These are phyloP conservation scores for Parnassius smintheus DNA, from an alignment of 2,888 invertebrate genomes.

Conservation along the genomic window DNA sequence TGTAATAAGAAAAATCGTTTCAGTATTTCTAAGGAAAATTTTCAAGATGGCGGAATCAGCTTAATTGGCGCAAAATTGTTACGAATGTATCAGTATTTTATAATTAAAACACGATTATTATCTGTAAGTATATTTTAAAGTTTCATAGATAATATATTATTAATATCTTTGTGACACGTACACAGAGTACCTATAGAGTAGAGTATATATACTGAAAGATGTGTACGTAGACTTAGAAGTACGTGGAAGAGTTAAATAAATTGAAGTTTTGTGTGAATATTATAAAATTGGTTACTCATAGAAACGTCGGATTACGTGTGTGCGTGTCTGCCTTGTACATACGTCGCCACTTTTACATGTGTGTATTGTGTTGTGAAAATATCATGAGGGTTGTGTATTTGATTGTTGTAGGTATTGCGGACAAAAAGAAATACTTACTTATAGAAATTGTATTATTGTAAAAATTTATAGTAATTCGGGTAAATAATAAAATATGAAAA, in stretches of 20 bases:
- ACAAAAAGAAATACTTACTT: too few relatives aligned
- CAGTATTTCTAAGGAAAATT: background rate
- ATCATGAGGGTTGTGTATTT: constrained; percentile 13
- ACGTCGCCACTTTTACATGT: constrained; percentile 35
- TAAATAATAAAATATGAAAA: too few relatives aligned
- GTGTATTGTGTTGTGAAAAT: constrained; percentile 12
- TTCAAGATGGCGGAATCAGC: constrained; percentile 1
- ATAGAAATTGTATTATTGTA: too few relatives aligned
- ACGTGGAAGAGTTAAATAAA: constrained; percentile 15
- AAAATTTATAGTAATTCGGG: too few relatives aligned
- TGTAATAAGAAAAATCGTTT: background rate
- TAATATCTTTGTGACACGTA: too few relatives aligned
- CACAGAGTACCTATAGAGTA: too few relatives aligned
- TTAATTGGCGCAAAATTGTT: constrained; percentile 8
- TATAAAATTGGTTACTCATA: constrained; percentile 46
- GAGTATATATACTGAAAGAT: too few relatives aligned
- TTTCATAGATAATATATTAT: too few relatives aligned
- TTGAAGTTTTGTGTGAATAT: constrained; percentile 22
- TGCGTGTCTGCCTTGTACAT: constrained; percentile 41
- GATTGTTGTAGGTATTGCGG: background rate
- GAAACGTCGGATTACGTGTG: constrained; percentile 54
- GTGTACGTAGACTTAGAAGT: background rate
- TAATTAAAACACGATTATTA: constrained; percentile 5
- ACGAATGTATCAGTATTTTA: background rate
- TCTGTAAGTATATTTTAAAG: background rate